A percentile compares a stretch with the other conserved stretches of the same genome.
phyloP scores from a whole-genome alignment of 2,888 invertebrate genomes.

The Chymomyza caudatula region DNA sequence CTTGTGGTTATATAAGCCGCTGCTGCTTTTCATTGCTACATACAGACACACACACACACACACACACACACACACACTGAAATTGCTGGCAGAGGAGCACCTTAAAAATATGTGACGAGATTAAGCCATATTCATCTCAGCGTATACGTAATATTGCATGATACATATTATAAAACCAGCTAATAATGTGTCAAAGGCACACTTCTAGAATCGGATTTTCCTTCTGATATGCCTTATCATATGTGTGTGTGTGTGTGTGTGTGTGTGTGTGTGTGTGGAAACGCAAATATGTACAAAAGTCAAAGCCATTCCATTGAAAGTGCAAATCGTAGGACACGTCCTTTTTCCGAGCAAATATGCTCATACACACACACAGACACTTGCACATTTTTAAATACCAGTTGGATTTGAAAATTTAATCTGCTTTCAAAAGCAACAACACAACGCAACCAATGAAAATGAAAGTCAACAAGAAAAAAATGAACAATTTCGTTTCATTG shows the following conservation, averaged over 20 bases:
- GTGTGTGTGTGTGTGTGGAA: not conserved
- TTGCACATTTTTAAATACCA: too few relatives aligned
- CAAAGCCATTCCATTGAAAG: not conserved
- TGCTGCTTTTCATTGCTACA: constrained; percentile 36
- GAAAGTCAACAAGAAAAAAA: not conserved
- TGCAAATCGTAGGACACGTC: not conserved
- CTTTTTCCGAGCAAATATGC: not conserved
- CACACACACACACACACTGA: constrained; percentile 12
- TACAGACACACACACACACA: not conserved
- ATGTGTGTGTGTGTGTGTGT: not conserved
- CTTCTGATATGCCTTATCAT: not conserved
- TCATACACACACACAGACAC: too few relatives aligned
- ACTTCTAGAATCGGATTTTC: not conserved
- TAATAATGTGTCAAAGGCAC: not conserved
- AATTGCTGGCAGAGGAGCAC: constrained; percentile 3
- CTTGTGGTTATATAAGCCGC: constrained; percentile 44
- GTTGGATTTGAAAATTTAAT: not conserved
- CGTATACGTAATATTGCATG: not conserved
- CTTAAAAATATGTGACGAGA: constrained; percentile 4
- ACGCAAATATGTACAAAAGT: not conserved
- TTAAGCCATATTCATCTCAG: not conserved
- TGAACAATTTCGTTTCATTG: not conserved
- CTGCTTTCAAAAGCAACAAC: not conserved
- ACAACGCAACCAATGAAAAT: not conserved
- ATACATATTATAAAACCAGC: not conserved